Conservation (phyloP, 2,797 vertebrate species). For the Helarctos malayanus region DNA sequence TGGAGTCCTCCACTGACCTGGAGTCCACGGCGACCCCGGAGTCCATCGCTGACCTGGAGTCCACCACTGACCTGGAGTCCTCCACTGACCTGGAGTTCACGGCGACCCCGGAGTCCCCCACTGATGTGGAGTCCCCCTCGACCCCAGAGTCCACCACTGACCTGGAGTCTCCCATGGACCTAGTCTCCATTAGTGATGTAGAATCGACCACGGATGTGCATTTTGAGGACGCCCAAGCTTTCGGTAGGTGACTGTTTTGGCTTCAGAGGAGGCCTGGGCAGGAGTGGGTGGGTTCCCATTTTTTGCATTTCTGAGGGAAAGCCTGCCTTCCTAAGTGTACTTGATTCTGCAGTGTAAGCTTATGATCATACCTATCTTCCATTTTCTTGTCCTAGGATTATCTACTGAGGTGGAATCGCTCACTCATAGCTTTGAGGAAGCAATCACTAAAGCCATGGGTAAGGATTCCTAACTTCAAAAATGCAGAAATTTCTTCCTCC, state of each 20-base stretch:
- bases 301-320: not conserved
- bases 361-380: not conserved
- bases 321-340: not conserved
- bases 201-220: accelerated
- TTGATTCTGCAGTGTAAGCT: not conserved
- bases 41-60: not conserved
- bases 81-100: not conserved
- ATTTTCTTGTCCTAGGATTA: not conserved
- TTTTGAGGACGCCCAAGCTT: not conserved
- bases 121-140: accelerated
- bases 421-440: not conserved
- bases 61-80: not conserved
- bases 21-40: not conserved
- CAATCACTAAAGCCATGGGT: not conserved
- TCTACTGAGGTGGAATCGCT: not conserved
- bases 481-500: not conserved
- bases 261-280: not conserved
- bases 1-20: not conserved
- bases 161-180: not conserved
- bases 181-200: not conserved
- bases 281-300: not conserved
- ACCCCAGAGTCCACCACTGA: not conserved
- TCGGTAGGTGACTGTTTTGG: conserved; percentile 19
- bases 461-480: not conserved
- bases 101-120: no score